A percentile compares a stretch with the other conserved stretches of the same genome.
phyloP scores from a whole-genome alignment of 92 coral and sea anemone species.

The Phenganax stokvisi region DNA sequence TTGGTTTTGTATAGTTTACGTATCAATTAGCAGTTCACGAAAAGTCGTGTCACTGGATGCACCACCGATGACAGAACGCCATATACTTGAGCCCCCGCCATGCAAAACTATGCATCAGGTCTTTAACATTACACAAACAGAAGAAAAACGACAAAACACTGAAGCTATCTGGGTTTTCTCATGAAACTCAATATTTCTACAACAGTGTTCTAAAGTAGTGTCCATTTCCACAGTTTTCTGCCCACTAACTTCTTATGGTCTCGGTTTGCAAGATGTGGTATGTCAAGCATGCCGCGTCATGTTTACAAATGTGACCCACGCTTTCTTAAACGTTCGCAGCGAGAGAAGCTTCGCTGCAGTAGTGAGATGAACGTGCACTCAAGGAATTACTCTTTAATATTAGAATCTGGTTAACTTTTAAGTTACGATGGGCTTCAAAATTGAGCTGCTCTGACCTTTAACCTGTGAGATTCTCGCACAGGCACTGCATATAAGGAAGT shows the following conservation, averaged over 20 bases:
- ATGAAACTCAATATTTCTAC: neutral
- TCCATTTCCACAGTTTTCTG: constrained; percentile 1
- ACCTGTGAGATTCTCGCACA: constrained; percentile 24
- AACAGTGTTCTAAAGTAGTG: neutral
- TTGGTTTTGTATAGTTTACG: constrained; percentile 20
- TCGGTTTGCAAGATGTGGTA: constrained; percentile 6
- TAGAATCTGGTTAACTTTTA: constrained; percentile 8
- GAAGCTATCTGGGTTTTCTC: neutral
- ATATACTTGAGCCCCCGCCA: constrained; percentile 18
- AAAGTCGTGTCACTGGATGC: constrained; percentile 22
- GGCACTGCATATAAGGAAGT: constrained; percentile 43
- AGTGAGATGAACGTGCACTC: neutral
- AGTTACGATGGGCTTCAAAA: neutral
- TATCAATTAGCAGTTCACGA: constrained; percentile 24
- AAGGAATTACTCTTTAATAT: neutral
- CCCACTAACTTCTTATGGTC: neutral
- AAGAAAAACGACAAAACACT: constrained; percentile 3
- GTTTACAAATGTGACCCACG: constrained; percentile 1
- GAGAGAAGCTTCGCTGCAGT: neutral
- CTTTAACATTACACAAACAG: neutral
- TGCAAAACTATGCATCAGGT: neutral
- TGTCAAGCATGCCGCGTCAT: constrained; percentile 30
- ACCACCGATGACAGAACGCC: constrained; percentile 22
- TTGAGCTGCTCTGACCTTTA: constrained; percentile 33
- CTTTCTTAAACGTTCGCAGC: constrained; percentile 10